Base-by-base conservation (phyloP, 2,113 vertebrate species). In the Macrotus californicus region DNA sequence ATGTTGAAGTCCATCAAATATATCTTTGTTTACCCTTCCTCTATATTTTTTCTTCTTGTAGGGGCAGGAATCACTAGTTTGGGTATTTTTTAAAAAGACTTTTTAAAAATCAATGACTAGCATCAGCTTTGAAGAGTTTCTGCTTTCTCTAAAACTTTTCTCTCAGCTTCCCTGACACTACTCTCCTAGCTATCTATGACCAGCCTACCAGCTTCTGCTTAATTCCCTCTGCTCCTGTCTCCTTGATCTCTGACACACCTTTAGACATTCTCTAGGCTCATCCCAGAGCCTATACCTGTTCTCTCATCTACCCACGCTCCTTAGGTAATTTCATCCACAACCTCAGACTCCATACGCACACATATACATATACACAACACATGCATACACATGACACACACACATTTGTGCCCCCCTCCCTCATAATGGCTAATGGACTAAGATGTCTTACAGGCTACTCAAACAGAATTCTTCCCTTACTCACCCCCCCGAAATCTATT, bases 391-490 rank as follows among this genome's bases (percentile, higher is more conserved):
- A 16, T 18, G 3, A 70, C 31, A 39, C 13, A 54, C 41, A 64
- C 21, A 50, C 14, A 41, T 31, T 61, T 13, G 61, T 52, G 52
- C 1, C 21, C 14, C 11, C 43, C 64, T 31, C 43, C n/a, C 56
- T 87, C 76, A 92, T 50, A 94, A 50, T 80, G 76, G 91, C 52
- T 93, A 72, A 61, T 61, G n/a, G 87, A 50, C 41, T 85, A 92
- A 72, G n/a, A 56, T 48, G 29, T 54, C 67, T 76, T 36, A 89
- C 7, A 69, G 41, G 43, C 48, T 94, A 84, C 16, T 89, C 79
- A 86, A 84, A 72, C 54, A 94, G 54, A 56, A 75, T 21, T 79
- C n/a, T 72, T 83, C 56, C 43, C 90, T 64, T 21, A 76, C 48
- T 34, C 13, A 18, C 36, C 24, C 11, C 14, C 39, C 19, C 59